A percentile compares a stretch with the other conserved stretches of the same genome.
These are phyloP conservation scores for Aphis craccivora DNA, from an alignment of 1,140 invertebrate species.

Conservation along the genomic window DNA sequence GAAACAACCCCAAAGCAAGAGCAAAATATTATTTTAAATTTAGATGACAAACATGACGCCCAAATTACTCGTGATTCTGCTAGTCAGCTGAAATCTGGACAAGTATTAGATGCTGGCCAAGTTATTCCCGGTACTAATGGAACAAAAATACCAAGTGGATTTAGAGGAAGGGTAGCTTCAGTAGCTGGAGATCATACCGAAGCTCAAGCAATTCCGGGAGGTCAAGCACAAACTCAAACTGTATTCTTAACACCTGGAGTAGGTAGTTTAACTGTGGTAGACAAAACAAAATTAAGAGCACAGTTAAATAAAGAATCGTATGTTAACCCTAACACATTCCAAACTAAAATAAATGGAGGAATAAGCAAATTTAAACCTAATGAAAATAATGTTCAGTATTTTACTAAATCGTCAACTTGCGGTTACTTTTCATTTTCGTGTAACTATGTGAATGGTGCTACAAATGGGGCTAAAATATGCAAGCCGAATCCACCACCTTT, in stretches of 20 bases:
- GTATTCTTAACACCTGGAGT: constrained; percentile 69
- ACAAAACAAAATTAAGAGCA: constrained; percentile 58
- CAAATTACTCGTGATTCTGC: constrained; percentile 64
- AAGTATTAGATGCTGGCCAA: constrained; percentile 71
- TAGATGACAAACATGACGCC: constrained; percentile 63
- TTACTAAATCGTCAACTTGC: constrained; percentile 83
- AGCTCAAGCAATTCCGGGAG: constrained; percentile 67
- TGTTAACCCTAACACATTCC: constrained; percentile 64
- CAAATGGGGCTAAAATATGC: constrained; percentile 80
- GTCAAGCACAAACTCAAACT: constrained; percentile 72
- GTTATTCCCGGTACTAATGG: constrained; percentile 70
- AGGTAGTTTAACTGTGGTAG: constrained; percentile 65
- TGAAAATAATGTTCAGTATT: constrained; percentile 77
- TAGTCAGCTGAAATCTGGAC: constrained; percentile 61
- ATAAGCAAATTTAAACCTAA: constrained; percentile 68
- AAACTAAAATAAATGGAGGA: constrained; percentile 79
- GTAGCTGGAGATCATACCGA: constrained; percentile 69
- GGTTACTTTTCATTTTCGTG: constrained; percentile 86
- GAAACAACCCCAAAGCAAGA: constrained; percentile 47
- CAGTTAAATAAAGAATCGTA: constrained; percentile 31
- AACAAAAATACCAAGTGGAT: constrained; percentile 73
- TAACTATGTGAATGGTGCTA: constrained; percentile 77
- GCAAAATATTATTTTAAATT: constrained; percentile 62
- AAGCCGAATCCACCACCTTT: constrained; percentile 69
- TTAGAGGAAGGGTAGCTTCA: constrained; percentile 72